A percentile compares a stretch with the other conserved stretches of the same genome.
phyloP scores from a whole-genome alignment of 2,113 vertebrate genomes.

The Corydoras sp. region DNA sequence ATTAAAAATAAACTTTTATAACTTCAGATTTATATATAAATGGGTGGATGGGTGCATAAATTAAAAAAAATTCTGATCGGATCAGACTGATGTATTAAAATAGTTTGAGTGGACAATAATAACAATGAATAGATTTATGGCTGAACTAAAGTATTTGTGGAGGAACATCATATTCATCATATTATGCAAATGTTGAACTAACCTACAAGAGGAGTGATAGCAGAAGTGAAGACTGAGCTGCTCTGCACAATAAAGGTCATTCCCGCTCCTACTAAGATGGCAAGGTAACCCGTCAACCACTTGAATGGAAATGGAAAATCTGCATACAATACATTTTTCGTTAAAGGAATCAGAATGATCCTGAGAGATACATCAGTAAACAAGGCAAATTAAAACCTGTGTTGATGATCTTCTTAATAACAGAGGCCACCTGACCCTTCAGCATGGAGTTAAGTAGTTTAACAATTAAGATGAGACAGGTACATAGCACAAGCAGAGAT shows the following conservation, averaged over 20 bases:
- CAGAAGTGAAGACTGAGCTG: conserved; percentile 93
- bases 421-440: conserved; percentile 79
- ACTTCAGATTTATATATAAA: no score
- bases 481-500: conserved; percentile 80
- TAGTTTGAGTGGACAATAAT: no score
- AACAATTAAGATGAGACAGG: conserved; percentile 82
- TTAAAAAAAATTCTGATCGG: no score
- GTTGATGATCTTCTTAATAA: conserved; percentile 91
- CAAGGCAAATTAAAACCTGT: conserved; percentile 65
- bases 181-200: conserved; percentile 48
- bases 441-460: conserved; percentile 90
- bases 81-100: no score
- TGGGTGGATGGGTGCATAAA: no score
- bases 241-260: conserved; percentile 98
- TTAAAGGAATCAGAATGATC: not conserved
- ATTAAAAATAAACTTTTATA: no score
- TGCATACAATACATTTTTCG: conserved; percentile 46
- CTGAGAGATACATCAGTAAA: no score
- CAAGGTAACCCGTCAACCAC: conserved; percentile 89
- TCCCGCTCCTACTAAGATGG: conserved; percentile 83
- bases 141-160: no score
- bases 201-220: conserved; percentile 93
- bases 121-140: no score
- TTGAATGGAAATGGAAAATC: conserved; percentile 90
- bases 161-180: not conserved